phyloP scores from a whole-genome alignment of 2,888 invertebrate species.

The Parapristionchus giblindavisi region DNA sequence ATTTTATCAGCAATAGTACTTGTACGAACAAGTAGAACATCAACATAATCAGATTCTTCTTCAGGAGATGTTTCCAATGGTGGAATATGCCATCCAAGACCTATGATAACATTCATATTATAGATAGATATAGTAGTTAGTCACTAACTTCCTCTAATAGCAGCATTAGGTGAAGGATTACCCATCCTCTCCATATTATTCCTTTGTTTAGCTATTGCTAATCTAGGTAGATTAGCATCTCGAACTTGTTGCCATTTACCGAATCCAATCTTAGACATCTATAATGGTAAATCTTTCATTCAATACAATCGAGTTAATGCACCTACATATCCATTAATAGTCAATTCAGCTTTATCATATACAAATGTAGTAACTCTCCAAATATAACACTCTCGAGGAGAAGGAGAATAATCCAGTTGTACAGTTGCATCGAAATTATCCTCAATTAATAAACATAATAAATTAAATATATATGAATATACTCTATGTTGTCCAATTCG shows the following conservation, averaged over 20 bases:
- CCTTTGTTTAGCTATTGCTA: constrained; percentile 4
- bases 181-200: constrained; percentile 1
- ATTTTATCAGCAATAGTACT: no score
- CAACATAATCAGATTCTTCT: no score
- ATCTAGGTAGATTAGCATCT: constrained; percentile 17
- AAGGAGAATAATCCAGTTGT: not conserved
- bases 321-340: constrained; percentile 22
- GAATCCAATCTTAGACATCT: constrained; percentile 26
- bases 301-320: not conserved
- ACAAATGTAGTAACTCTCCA: constrained; percentile 14
- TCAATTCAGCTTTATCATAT: constrained; percentile 2
- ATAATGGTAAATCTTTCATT: not conserved
- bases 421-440: constrained; percentile 15
- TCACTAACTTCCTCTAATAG: constrained; percentile 26
- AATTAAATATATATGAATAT: not conserved
- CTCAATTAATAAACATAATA: not conserved
- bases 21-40: no score
- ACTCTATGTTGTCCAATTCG: not conserved
- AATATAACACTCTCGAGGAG: not conserved
- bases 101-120: no score
- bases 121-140: no score
- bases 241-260: constrained; percentile 25
- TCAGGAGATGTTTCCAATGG: no score
- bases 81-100: no score
- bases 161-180: constrained; percentile 19